phyloP scores from a whole-genome alignment of 2,113 vertebrate genomes.

The Pholis gunnellus region DNA sequence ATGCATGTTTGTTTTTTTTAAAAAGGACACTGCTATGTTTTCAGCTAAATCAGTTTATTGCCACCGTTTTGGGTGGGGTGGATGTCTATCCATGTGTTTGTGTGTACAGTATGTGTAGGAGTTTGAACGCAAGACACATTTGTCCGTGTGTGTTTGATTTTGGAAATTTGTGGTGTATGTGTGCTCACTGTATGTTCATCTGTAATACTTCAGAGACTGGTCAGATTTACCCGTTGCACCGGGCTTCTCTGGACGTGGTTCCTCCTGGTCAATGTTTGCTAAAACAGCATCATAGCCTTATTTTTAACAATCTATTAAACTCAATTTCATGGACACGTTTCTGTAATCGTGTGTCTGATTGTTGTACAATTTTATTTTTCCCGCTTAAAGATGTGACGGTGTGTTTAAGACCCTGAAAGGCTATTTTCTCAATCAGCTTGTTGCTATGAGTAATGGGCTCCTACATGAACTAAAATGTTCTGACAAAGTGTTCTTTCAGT shows the following conservation, averaged over 20 bases:
- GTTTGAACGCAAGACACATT: constrained; percentile 38
- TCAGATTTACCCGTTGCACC: constrained; percentile 54
- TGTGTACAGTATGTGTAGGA: constrained; percentile 48
- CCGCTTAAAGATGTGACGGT: neutral
- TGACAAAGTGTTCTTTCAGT: neutral
- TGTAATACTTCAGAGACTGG: constrained; percentile 61
- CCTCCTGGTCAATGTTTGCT: constrained; percentile 76
- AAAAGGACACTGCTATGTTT: constrained; percentile 67
- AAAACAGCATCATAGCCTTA: constrained; percentile 85
- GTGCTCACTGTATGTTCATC: constrained; percentile 45
- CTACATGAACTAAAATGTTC: neutral
- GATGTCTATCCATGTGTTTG: constrained; percentile 37
- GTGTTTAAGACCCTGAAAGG: neutral
- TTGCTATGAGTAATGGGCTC: neutral
- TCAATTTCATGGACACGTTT: constrained; percentile 78
- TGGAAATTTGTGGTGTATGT: constrained; percentile 44
- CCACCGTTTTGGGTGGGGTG: constrained; percentile 79
- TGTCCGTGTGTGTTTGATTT: constrained; percentile 48
- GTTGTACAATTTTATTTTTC: neutral
- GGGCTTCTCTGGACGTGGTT: constrained; percentile 60
- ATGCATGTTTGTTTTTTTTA: constrained; percentile 83
- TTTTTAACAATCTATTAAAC: constrained; percentile 87
- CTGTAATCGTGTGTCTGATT: constrained; percentile 42
- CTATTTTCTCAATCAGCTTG: neutral
- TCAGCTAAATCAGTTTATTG: constrained; percentile 68